These are phyloP conservation scores for Tachina grossa DNA, from an alignment of 2,888 invertebrate species.

Conservation along the genomic window DNA sequence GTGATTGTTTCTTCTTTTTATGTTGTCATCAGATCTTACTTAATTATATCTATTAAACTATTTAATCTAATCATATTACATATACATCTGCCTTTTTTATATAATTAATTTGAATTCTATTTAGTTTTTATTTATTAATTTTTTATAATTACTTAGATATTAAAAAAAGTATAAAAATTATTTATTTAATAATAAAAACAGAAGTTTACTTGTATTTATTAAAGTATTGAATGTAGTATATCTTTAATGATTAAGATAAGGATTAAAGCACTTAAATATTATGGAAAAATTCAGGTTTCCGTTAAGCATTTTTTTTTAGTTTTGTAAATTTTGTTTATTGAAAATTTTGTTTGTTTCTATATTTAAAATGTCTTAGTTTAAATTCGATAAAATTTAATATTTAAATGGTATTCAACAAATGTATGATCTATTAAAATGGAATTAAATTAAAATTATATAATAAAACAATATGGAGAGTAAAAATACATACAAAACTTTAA, in stretches of 20 bases:
- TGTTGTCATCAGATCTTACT: slow-evolving; percentile 43
- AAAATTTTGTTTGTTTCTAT: slow-evolving; percentile 2
- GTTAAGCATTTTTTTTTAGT: slow-evolving; percentile 31
- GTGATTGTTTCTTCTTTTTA: slow-evolving; percentile 50
- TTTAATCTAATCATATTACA: slow-evolving; percentile 57
- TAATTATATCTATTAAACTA: slow-evolving; percentile 38
- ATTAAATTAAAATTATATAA: background rate
- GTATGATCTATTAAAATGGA: background rate
- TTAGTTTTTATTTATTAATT: slow-evolving; percentile 26
- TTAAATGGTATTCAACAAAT: slow-evolving; percentile 45
- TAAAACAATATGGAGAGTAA: background rate
- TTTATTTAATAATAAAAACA: slow-evolving; percentile 55
- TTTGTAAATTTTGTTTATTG: slow-evolving; percentile 35
- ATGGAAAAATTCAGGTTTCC: slow-evolving; percentile 60
- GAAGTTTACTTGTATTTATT: slow-evolving; percentile 31
- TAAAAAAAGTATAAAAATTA: slow-evolving; percentile 69
- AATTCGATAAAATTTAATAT: slow-evolving; percentile 52
- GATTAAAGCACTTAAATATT: slow-evolving; percentile 71
- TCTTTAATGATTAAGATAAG: slow-evolving; percentile 37
- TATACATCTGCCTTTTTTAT: slow-evolving; percentile 33
- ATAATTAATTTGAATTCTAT: slow-evolving; percentile 1
- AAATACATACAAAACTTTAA: no score
- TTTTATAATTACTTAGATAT: slow-evolving; percentile 39
- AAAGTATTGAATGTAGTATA: slow-evolving; percentile 26
- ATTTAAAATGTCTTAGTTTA: slow-evolving; percentile 25